These are phyloP conservation scores for Meandrusa payeni DNA, from an alignment of 2,888 invertebrate species.

Conservation along the genomic window DNA sequence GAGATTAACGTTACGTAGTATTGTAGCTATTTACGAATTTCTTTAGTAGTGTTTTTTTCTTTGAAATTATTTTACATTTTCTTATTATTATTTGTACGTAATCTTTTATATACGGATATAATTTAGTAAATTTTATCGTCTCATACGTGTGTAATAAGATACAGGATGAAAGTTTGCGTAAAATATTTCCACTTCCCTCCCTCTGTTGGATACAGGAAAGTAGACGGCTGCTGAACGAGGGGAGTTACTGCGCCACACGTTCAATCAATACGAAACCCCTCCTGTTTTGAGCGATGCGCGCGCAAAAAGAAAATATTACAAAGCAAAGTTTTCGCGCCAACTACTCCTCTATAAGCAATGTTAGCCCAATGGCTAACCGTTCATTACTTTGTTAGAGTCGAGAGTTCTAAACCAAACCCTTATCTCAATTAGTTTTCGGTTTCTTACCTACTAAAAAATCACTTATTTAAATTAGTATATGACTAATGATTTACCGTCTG, in stretches of 20 bases:
- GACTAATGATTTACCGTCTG: too few relatives aligned
- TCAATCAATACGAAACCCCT: conserved; percentile 68
- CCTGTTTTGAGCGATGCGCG: conserved; percentile 52
- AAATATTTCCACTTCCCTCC: conserved; percentile 51
- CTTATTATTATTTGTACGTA: neutral
- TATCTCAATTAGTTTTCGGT: too few relatives aligned
- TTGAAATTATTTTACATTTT: neutral
- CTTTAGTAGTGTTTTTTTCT: neutral
- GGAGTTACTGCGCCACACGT: conserved; percentile 50
- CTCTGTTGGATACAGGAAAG: conserved; percentile 44
- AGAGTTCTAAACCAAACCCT: too few relatives aligned
- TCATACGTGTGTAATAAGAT: conserved; percentile 30
- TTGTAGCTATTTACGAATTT: conserved; percentile 2
- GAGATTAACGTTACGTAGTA: neutral
- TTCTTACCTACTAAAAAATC: too few relatives aligned
- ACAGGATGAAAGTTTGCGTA: conserved; percentile 35
- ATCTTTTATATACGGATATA: neutral
- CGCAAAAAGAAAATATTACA: conserved; percentile 45
- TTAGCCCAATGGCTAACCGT: too few relatives aligned
- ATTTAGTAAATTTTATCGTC: conserved; percentile 12
- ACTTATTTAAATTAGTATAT: too few relatives aligned
- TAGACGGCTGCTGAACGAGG: conserved; percentile 37
- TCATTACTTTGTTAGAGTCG: too few relatives aligned
- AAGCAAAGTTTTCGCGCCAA: conserved; percentile 57
- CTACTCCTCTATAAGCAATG: conserved; percentile 15